A percentile compares a stretch with the other conserved stretches of the same genome.
Evolutionary conservation across 2,888 invertebrate genomes (phyloP).

Genomic region (Aplocera efformata): DNA sequence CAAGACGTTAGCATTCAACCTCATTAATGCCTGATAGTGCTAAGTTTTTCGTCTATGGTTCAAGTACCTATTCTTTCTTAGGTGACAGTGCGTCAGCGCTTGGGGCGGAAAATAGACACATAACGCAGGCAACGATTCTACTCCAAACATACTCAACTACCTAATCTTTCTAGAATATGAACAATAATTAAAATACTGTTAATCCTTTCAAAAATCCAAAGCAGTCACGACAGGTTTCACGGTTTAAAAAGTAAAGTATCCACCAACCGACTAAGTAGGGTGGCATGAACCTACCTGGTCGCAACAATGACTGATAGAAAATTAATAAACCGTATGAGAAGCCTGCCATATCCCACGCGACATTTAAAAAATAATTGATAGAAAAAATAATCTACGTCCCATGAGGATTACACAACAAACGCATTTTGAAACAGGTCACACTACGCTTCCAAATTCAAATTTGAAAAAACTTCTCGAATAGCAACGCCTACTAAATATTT

Average conservation of each 20-base stretch:
- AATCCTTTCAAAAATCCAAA: slow-evolving; percentile 4
- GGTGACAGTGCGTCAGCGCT: too few relatives aligned
- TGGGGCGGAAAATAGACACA: too few relatives aligned
- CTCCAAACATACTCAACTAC: background rate
- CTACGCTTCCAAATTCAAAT: slow-evolving; percentile 65
- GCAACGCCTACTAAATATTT: slow-evolving; percentile 40
- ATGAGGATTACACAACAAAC: slow-evolving; percentile 77
- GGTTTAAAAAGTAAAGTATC: slow-evolving; percentile 13
- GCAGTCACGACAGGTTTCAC: slow-evolving; percentile 1
- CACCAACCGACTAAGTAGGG: slow-evolving; percentile 20
- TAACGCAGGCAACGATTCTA: too few relatives aligned
- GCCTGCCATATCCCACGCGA: slow-evolving; percentile 64
- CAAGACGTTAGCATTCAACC: too few relatives aligned
- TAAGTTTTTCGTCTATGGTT: too few relatives aligned
- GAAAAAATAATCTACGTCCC: slow-evolving; percentile 72
- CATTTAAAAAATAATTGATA: slow-evolving; percentile 66
- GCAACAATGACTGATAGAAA: slow-evolving; percentile 58
- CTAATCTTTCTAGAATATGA: background rate
- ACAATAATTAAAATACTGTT: background rate
- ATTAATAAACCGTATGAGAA: slow-evolving; percentile 62
- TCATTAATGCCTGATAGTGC: too few relatives aligned
- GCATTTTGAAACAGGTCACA: slow-evolving; percentile 75
- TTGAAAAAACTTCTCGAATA: slow-evolving; percentile 39
- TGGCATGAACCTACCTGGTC: slow-evolving; percentile 29
- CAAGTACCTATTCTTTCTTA: too few relatives aligned